Evolutionary conservation across 2,888 invertebrate genomes (phyloP).

Genomic region (Scaptomyza cyrtandrae): DNA sequence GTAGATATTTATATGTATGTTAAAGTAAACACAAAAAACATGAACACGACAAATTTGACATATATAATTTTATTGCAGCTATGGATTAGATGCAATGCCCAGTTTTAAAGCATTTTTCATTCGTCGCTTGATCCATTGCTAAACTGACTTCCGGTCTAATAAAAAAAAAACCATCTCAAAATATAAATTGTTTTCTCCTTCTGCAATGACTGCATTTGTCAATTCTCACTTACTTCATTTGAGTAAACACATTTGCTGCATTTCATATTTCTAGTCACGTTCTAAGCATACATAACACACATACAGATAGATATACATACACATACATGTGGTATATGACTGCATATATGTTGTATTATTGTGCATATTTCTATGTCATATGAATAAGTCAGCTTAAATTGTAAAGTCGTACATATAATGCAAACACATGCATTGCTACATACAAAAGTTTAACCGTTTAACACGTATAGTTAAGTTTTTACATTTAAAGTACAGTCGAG

Average conservation of each 20-base stretch:
- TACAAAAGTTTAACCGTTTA: not conserved
- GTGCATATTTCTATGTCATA: slow-evolving; percentile 32
- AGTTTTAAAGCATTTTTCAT: slow-evolving; percentile 66
- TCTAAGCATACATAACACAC: slow-evolving; percentile 76
- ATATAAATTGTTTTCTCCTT: not conserved
- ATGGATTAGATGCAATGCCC: slow-evolving; percentile 64
- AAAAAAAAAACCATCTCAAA: not conserved
- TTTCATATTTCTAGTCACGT: slow-evolving; percentile 82
- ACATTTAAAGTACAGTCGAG: not conserved
- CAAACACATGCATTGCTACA: no score
- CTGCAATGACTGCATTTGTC: slow-evolving; percentile 62
- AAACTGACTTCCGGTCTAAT: slow-evolving; percentile 13
- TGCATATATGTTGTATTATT: slow-evolving; percentile 24
- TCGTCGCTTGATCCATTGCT: slow-evolving; percentile 43
- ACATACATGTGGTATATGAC: slow-evolving; percentile 11
- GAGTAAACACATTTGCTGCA: slow-evolving; percentile 75
- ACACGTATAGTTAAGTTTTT: no score
- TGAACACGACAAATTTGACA: slow-evolving; percentile 7
- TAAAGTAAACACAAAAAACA: not conserved
- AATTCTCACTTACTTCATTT: slow-evolving; percentile 77
- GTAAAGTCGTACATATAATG: slow-evolving; percentile 11
- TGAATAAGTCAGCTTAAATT: slow-evolving; percentile 37
- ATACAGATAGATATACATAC: slow-evolving; percentile 18
- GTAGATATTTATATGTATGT: not conserved
- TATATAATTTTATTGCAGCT: not conserved